Base-by-base conservation (phyloP, 2,113 vertebrate species). In the Irena cyanogastra region DNA sequence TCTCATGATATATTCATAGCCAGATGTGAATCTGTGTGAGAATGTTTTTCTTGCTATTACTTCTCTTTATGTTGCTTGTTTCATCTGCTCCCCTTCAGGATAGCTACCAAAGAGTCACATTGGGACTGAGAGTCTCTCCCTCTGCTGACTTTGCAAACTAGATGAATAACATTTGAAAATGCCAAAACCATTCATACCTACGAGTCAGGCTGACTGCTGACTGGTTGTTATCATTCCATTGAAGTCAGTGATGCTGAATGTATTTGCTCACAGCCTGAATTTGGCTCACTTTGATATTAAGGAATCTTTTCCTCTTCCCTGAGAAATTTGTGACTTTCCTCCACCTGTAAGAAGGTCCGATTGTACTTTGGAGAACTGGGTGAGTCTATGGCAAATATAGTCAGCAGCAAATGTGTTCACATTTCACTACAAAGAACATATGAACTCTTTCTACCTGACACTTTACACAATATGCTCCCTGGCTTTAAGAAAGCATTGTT, bases 401-500 rank as follows among this genome's bases (percentile, higher is more conserved):
- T 59, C 91, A 95, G 93, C 93, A 97, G 91, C 92, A 57, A 91
- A 90, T 42, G 54, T 52, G 59, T 95, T 97, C 94, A 76, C 97
- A 94, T 95, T 96, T 97, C 93, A 61, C 95, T 96, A 94, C 97
- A 96, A 97, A 97, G 95, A 98, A 92, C 91, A 85, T 94, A 89
- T 57, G 75, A 97, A 98, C 95, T 84, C 97, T 97, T 95, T 95
- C 95, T 96, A 95, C 95, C 93, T 98, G 97, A 97, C 96, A 97
- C 95, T 97, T 98, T 98, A 98, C 97, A 97, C 97, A 98, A 97
- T 97, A 96, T 94, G 96, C 81, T 98, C 96, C 90, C 90, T 61
- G 94, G 97, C 96, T 98, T 98, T 96, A 97, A 98, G 97, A 98
- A 98, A 98, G 97, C 97, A 97, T 97, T 98, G 97, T 97, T 98